These are phyloP conservation scores for Accipiter virgatus DNA, from an alignment of 2,113 vertebrate species.

Conservation along the genomic window DNA sequence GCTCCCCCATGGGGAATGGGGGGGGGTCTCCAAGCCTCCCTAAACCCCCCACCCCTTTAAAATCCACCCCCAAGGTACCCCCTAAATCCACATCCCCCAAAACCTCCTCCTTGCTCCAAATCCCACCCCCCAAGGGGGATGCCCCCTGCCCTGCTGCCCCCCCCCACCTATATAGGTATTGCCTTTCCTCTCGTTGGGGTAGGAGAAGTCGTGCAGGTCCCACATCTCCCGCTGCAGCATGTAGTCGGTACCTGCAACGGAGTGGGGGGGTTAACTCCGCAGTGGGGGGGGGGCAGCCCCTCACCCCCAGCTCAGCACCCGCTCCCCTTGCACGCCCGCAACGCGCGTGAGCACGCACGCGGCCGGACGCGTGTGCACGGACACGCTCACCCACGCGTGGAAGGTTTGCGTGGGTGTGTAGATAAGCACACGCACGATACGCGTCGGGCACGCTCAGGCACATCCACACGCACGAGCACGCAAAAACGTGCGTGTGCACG, in stretches of 20 bases:
- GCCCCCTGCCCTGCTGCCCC: neutral
- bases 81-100: neutral
- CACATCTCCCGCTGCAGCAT: constrained; percentile 71
- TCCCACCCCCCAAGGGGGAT: too few relatives aligned
- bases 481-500: neutral
- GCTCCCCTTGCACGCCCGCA: neutral
- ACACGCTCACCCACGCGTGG: rapidly evolving
- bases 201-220: constrained; percentile 73
- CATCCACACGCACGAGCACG: neutral
- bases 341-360: rapidly evolving
- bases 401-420: rapidly evolving
- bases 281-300: neutral
- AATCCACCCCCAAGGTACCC: neutral
- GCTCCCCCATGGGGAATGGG: neutral
- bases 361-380: rapidly evolving
- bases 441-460: too few relatives aligned
- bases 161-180: constrained; percentile 73
- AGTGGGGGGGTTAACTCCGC: neutral
- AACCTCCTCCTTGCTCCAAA: neutral
- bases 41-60: neutral
- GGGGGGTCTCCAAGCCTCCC: neutral
- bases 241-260: constrained; percentile 61
- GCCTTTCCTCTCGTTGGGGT: constrained; percentile 43
- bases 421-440: rapidly evolving
- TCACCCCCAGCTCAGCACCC: neutral